phyloP scores from a whole-genome alignment of 2,113 vertebrate species.

The Bubo blakistoni region DNA sequence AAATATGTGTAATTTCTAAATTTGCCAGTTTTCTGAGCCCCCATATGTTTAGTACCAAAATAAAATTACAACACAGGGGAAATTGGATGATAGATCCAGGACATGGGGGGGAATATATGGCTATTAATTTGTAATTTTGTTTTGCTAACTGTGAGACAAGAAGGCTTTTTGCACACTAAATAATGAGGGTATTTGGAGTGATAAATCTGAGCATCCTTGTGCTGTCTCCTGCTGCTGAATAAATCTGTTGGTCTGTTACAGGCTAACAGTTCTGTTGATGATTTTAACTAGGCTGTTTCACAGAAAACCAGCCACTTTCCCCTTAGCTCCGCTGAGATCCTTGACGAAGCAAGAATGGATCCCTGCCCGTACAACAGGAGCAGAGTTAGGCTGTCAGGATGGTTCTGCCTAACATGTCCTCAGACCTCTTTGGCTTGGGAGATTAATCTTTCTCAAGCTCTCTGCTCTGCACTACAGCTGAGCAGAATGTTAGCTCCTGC shows the following conservation, averaged over 20 bases:
- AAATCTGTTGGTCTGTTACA: conserved; percentile 48
- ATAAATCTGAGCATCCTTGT: conserved; percentile 61
- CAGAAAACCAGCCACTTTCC: neutral
- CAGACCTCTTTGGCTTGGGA: neutral
- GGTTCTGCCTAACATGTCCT: conserved; percentile 22
- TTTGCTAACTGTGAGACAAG: conserved; percentile 61
- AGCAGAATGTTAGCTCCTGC: conserved; percentile 11
- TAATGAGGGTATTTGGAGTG: conserved; percentile 46
- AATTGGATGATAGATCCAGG: conserved; percentile 38
- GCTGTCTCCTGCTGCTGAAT: conserved; percentile 36
- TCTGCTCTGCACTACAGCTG: neutral
- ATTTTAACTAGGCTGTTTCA: conserved; percentile 38
- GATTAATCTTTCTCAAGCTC: conserved; percentile 38
- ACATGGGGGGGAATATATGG: conserved; percentile 30
- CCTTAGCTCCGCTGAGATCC: neutral
- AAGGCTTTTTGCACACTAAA: conserved; percentile 26
- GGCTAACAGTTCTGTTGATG: conserved; percentile 1
- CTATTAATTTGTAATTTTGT: conserved; percentile 64
- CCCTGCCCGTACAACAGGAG: neutral
- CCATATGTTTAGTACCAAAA: conserved; percentile 56
- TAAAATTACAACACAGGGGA: conserved; percentile 40
- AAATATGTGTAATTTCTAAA: conserved; percentile 5
- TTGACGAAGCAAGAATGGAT: neutral
- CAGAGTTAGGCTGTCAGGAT: conserved; percentile 32
- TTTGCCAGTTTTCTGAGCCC: conserved; percentile 16